phyloP scores from a whole-genome alignment of 64 coral and sea anemone species.

The Platygyra sinensis region DNA sequence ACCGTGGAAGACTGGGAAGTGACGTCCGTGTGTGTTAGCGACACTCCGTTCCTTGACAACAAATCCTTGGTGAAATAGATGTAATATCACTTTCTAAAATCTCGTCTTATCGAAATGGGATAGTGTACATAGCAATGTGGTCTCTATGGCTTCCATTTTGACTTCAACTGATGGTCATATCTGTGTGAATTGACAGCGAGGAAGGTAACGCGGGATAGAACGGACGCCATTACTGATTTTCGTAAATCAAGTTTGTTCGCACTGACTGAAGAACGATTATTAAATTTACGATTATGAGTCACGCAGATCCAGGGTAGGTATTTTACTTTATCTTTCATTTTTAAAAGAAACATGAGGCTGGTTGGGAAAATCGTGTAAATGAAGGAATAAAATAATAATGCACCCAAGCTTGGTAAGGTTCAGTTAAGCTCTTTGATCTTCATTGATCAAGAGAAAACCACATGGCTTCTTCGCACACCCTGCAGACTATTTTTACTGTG shows the following conservation, averaged over 20 bases:
- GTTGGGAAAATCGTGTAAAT: background rate
- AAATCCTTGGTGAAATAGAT: background rate
- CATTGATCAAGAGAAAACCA: too few relatives aligned
- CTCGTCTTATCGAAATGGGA: slow-evolving; percentile 7
- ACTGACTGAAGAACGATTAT: background rate
- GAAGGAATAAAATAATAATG: background rate
- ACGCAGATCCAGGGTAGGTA: slow-evolving; percentile 73
- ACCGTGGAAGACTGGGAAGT: background rate
- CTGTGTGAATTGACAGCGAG: background rate
- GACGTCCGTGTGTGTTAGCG: slow-evolving; percentile 41
- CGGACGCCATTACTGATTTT: slow-evolving; percentile 2
- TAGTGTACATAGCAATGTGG: slow-evolving; percentile 38
- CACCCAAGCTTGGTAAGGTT: background rate
- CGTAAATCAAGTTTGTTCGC: background rate
- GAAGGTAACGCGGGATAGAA: background rate
- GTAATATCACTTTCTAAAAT: slow-evolving; percentile 44
- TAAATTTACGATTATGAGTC: slow-evolving; percentile 60
- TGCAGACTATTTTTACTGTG: too few relatives aligned
- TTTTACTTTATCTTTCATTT: background rate
- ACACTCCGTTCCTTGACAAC: slow-evolving; percentile 24
- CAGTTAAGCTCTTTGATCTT: background rate
- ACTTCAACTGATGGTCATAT: slow-evolving; percentile 34
- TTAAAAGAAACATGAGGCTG: background rate
- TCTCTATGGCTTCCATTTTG: slow-evolving; percentile 73
- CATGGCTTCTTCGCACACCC: too few relatives aligned